These are phyloP conservation scores for Ferdinandea cuprea DNA, from an alignment of 2,888 invertebrate genomes.

Conservation along the genomic window DNA sequence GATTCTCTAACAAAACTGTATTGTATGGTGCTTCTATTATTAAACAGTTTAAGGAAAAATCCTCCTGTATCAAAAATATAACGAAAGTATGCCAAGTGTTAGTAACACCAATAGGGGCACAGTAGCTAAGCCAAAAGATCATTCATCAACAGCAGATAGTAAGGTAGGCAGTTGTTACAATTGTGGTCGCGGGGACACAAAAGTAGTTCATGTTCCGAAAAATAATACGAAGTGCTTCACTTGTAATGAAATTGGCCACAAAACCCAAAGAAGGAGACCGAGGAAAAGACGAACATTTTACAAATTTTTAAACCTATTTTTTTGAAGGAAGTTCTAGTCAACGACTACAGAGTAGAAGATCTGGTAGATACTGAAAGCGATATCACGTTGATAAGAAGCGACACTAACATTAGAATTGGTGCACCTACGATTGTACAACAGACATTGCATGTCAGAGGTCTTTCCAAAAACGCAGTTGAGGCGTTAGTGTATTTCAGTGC, in stretches of 20 bases:
- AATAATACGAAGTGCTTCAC: slow-evolving; percentile 24
- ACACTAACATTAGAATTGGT: neutral
- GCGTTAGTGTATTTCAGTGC: slow-evolving; percentile 4
- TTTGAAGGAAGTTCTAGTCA: slow-evolving; percentile 1
- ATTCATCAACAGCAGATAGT: neutral
- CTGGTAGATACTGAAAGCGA: neutral
- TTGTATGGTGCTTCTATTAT: slow-evolving; percentile 8
- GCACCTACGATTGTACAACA: neutral
- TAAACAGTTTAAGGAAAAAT: slow-evolving; percentile 14
- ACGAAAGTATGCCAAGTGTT: slow-evolving; percentile 11
- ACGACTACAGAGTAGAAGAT: neutral
- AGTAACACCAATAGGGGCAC: neutral
- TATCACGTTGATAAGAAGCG: neutral
- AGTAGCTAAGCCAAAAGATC: neutral
- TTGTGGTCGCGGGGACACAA: slow-evolving; percentile 21
- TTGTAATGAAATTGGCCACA: slow-evolving; percentile 28
- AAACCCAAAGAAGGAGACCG: neutral
- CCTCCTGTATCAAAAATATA: slow-evolving; percentile 4
- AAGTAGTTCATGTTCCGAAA: slow-evolving; percentile 3
- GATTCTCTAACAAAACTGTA: slow-evolving; percentile 4
- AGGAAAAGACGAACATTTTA: neutral
- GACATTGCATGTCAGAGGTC: neutral
- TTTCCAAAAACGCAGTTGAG: neutral
- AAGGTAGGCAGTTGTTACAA: slow-evolving; percentile 5
- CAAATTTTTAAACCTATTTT: neutral